Evolutionary conservation across 2,888 invertebrate species (phyloP).

Genomic region (Creontiades dilutus): DNA sequence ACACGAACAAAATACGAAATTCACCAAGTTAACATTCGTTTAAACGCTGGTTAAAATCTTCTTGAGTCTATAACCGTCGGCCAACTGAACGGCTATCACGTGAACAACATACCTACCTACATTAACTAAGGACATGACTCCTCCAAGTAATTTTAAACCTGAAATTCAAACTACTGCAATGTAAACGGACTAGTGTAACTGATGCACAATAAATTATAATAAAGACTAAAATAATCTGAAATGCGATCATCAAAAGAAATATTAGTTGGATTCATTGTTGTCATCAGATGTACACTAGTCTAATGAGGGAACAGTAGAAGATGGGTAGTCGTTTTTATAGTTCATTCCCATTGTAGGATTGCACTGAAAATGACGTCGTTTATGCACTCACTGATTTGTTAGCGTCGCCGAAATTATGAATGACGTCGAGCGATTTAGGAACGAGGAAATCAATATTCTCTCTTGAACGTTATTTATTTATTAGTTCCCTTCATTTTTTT

Average conservation of each 20-base stretch:
- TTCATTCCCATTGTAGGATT: not conserved
- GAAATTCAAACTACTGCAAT: no score
- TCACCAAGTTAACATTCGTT: no score
- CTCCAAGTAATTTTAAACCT: not conserved
- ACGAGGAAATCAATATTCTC: not conserved
- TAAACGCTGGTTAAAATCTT: no score
- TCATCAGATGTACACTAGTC: conserved; percentile 2
- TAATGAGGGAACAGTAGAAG: conserved; percentile 18
- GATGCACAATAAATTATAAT: not conserved
- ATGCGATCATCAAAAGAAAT: not conserved
- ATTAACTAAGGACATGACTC: not conserved
- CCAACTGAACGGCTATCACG: not conserved
- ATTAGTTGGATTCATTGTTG: conserved; percentile 11
- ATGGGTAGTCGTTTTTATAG: not conserved
- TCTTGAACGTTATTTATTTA: not conserved
- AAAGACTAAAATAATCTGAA: not conserved
- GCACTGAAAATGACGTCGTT: not conserved
- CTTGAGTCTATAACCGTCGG: not conserved
- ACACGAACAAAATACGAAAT: no score
- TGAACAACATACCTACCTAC: not conserved
- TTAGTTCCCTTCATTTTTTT: not conserved
- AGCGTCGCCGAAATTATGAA: not conserved
- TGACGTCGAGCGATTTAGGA: not conserved
- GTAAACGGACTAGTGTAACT: not conserved
- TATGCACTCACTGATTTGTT: not conserved